Percentiles rank a stretch among this genome's conserved stretches.
These are phyloP conservation scores for Hozukius guyotensis DNA, from an alignment of 2,797 vertebrate species.

Conservation along the genomic window DNA sequence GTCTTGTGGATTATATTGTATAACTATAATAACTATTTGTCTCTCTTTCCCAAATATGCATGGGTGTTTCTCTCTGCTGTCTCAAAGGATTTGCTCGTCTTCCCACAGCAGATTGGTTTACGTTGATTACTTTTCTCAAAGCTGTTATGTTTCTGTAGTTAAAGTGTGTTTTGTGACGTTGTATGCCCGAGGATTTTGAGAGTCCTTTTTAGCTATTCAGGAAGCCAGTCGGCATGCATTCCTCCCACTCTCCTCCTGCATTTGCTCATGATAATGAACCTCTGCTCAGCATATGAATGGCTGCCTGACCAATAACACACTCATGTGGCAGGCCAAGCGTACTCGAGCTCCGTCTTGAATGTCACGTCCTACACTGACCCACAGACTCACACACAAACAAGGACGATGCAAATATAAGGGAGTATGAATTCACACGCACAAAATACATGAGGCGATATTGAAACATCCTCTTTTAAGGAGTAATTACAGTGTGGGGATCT, in stretches of 20 bases:
- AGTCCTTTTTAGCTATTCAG: slow-evolving; percentile 53
- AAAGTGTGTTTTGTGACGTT: slow-evolving; percentile 50
- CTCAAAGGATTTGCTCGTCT: slow-evolving; percentile 32
- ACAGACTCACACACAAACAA: slow-evolving; percentile 12
- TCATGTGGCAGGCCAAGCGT: slow-evolving; percentile 43
- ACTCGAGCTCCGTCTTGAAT: slow-evolving; percentile 34
- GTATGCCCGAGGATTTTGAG: slow-evolving; percentile 48
- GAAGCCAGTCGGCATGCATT: slow-evolving; percentile 49
- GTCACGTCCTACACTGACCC: slow-evolving; percentile 17
- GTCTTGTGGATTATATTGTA: not conserved
- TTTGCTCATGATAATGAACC: slow-evolving; percentile 73
- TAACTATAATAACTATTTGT: slow-evolving; percentile 42
- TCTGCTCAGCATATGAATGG: slow-evolving; percentile 77
- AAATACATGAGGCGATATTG: not conserved
- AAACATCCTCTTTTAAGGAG: slow-evolving; percentile 15
- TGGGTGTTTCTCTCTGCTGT: slow-evolving; percentile 16
- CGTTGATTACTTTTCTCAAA: slow-evolving; percentile 52
- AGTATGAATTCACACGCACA: slow-evolving; percentile 12
- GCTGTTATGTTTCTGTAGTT: slow-evolving; percentile 43
- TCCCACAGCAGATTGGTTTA: slow-evolving; percentile 49
- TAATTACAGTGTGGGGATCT: slow-evolving; percentile 45
- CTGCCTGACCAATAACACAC: slow-evolving; percentile 50
- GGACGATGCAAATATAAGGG: slow-evolving; percentile 19
- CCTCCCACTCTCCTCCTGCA: slow-evolving; percentile 58
- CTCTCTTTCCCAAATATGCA: slow-evolving; percentile 16